Conservation (phyloP, 1,140 invertebrate genomes). For the Chionoecetes opilio region DNA sequence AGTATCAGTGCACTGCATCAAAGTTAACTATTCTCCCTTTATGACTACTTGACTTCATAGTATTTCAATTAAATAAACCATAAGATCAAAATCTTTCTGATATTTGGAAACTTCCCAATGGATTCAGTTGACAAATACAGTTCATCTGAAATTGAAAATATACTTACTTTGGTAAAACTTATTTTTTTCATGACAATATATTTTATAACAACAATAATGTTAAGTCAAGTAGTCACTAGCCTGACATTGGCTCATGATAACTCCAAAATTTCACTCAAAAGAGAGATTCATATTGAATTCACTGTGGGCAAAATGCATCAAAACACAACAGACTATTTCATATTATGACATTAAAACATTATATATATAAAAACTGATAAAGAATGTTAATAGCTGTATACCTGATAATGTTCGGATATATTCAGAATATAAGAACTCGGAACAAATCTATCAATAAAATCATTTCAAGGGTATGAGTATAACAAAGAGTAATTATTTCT, state of each 20-base stretch:
- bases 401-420: slow-evolving; percentile 73
- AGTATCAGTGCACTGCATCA: slow-evolving; percentile 59
- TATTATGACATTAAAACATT: slow-evolving; percentile 78
- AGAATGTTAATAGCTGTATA: slow-evolving; percentile 77
- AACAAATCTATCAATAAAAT: slow-evolving; percentile 75
- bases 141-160: not conserved
- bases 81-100: too few relatives aligned
- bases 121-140: not conserved
- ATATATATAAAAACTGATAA: slow-evolving; percentile 74
- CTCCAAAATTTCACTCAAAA: slow-evolving; percentile 74
- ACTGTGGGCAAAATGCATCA: slow-evolving; percentile 78
- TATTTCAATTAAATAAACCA: not conserved
- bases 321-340: slow-evolving; percentile 75
- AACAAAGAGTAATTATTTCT: slow-evolving; percentile 72
- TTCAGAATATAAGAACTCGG: slow-evolving; percentile 77
- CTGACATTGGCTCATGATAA: slow-evolving; percentile 64
- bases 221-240: slow-evolving; percentile 70
- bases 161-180: too few relatives aligned
- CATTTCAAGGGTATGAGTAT: slow-evolving; percentile 78
- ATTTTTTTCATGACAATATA: too few relatives aligned
- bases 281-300: slow-evolving; percentile 75
- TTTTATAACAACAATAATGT: not conserved
- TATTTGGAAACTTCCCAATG: not conserved
- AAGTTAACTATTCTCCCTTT: slow-evolving; percentile 70
- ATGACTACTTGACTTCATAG: slow-evolving; percentile 70